Evolutionary conservation across 2,113 vertebrate species (phyloP).

Genomic region (Salminus brasiliensis): DNA sequence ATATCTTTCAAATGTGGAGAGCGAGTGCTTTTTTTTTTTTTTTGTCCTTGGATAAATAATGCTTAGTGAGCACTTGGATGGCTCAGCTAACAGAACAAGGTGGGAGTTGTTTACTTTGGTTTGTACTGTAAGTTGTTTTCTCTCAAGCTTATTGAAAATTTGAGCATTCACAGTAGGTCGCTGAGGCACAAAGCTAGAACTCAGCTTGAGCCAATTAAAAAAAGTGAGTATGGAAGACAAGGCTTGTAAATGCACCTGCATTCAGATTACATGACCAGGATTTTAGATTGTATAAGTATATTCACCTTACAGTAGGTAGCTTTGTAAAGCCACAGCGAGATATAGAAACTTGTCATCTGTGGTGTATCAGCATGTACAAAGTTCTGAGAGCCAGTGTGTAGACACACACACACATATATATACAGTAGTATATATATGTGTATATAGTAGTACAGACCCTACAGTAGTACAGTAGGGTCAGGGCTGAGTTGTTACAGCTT

Average conservation of each 20-base stretch:
- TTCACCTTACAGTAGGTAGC: not conserved
- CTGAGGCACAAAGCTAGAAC: not conserved
- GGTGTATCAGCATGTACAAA: not conserved
- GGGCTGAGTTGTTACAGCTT: constrained; percentile 53
- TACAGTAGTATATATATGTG: no score
- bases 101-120: not conserved
- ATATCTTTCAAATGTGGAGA: constrained; percentile 56
- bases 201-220: constrained; percentile 19
- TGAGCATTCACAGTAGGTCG: not conserved
- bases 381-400: not conserved
- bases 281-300: not conserved
- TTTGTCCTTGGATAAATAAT: constrained; percentile 38
- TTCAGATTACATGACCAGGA: not conserved
- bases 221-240: not conserved
- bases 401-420: no score
- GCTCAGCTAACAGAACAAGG: not conserved
- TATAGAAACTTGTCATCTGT: not conserved
- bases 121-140: not conserved
- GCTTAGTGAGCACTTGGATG: constrained; percentile 27
- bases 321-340: not conserved
- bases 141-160: not conserved
- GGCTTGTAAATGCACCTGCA: not conserved
- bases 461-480: constrained; percentile 8
- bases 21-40: constrained; percentile 34
- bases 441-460: no score